These are phyloP conservation scores for Trachymyrmex cornetzi DNA, from an alignment of 1,140 invertebrate genomes.

Conservation along the genomic window DNA sequence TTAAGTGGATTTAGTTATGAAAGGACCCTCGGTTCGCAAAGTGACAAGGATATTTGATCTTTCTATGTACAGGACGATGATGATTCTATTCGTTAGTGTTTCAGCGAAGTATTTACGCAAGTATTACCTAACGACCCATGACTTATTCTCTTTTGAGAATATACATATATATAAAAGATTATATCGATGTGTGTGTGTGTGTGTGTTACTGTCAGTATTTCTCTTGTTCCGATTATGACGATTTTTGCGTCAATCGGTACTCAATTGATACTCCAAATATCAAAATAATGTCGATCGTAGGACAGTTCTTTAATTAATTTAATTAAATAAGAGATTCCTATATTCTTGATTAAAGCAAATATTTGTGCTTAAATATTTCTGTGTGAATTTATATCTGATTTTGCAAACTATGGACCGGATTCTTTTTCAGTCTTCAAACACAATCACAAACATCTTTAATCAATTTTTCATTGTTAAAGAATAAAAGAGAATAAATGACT, in stretches of 20 bases:
- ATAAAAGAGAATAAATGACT: background rate
- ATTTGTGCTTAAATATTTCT: too few relatives aligned
- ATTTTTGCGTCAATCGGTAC: background rate
- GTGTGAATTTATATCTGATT: too few relatives aligned
- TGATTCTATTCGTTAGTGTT: background rate
- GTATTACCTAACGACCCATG: background rate
- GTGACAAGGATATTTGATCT: slow-evolving; percentile 7
- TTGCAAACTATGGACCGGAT: too few relatives aligned
- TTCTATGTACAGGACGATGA: background rate
- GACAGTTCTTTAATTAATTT: background rate
- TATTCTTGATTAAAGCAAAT: too few relatives aligned
- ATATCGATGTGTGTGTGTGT: too few relatives aligned
- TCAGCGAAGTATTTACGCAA: slow-evolving; percentile 19
- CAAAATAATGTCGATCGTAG: background rate
- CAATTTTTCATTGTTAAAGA: background rate
- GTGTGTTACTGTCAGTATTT: background rate
- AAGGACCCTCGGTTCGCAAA: background rate
- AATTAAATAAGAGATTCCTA: too few relatives aligned
- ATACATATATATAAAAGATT: background rate
- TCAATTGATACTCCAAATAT: background rate
- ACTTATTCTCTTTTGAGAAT: background rate
- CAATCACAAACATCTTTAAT: background rate
- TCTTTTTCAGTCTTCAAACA: too few relatives aligned
- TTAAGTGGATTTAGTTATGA: slow-evolving; percentile 16
- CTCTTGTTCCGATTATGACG: background rate